Conservation (phyloP, 2,888 invertebrate genomes). For the Drosophila incognita region DNA sequence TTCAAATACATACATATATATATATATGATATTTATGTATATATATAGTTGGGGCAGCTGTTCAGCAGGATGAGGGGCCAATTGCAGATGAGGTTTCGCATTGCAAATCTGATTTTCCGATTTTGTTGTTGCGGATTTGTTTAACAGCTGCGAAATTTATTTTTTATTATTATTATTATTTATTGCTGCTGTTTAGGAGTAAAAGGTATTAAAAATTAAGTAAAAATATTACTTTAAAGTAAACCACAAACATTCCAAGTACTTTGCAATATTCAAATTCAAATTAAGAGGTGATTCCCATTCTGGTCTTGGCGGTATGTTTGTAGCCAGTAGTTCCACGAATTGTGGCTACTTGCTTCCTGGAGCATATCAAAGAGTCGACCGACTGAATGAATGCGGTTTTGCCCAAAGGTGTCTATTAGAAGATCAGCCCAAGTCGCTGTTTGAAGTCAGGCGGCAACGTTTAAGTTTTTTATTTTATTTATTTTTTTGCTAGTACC, state of each 20-base stretch:
- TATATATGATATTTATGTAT: not conserved
- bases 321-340: slow-evolving; percentile 36
- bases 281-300: slow-evolving; percentile 36
- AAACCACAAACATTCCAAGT: not conserved
- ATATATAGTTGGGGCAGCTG: slow-evolving; percentile 29
- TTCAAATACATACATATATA: not conserved
- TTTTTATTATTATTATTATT: too few relatives aligned
- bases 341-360: slow-evolving; percentile 34
- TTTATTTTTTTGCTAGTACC: slow-evolving; percentile 8
- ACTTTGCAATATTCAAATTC: slow-evolving; percentile 6
- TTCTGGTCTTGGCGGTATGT: slow-evolving; percentile 31
- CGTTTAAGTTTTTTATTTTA: slow-evolving; percentile 43
- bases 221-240: not conserved
- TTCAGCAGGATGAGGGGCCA: not conserved
- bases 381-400: slow-evolving; percentile 39
- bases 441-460: slow-evolving; percentile 56
- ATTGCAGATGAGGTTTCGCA: slow-evolving; percentile 4
- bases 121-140: not conserved
- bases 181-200: not conserved
- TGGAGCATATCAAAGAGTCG: slow-evolving; percentile 42
- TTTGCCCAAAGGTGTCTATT: slow-evolving; percentile 68
- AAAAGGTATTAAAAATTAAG: not conserved
- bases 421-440: slow-evolving; percentile 27
- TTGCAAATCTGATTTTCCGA: not conserved
- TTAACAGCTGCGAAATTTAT: not conserved